Percentiles rank a stretch among this genome's conserved stretches.
Conservation (phyloP, 64 coral and sea anemone genomes). For the Pocillopora damicornis region DNA sequence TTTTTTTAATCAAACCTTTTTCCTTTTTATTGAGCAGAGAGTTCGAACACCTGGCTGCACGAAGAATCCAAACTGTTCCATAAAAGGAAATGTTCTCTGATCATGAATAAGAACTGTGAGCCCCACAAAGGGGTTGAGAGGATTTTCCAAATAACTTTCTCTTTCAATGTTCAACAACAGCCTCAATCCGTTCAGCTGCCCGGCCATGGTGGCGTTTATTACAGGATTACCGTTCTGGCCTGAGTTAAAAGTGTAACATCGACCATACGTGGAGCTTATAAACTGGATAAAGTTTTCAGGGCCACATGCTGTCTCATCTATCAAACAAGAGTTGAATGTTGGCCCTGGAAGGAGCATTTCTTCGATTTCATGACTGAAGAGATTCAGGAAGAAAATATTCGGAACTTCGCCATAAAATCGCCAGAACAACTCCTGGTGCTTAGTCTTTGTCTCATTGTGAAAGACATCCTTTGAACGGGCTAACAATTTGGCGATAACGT, state of each 20-base stretch:
- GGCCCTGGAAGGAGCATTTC: constrained; percentile 11
- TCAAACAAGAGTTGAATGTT: neutral
- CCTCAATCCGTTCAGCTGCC: constrained; percentile 11
- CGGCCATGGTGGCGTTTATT: constrained; percentile 5
- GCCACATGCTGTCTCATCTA: neutral
- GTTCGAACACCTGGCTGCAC: constrained; percentile 29
- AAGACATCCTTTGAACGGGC: neutral
- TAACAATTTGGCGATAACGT: neutral
- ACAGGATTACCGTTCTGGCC: neutral
- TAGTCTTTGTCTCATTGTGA: neutral
- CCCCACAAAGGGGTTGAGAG: constrained; percentile 11
- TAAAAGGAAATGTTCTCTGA: constrained; percentile 14
- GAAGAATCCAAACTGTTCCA: constrained; percentile 30
- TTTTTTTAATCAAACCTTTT: neutral
- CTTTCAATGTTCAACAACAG: constrained; percentile 22
- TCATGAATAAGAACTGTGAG: constrained; percentile 39
- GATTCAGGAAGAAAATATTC: neutral
- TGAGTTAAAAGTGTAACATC: constrained; percentile 32
- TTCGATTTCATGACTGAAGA: constrained; percentile 32
- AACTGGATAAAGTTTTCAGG: neutral
- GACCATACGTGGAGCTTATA: neutral
- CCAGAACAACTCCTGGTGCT: neutral
- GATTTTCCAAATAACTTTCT: constrained; percentile 14
- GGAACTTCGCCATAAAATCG: neutral
- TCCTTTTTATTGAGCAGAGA: constrained; percentile 5